Base-by-base conservation (phyloP, 2,888 invertebrate species). In the Drosophila nigricruria region DNA sequence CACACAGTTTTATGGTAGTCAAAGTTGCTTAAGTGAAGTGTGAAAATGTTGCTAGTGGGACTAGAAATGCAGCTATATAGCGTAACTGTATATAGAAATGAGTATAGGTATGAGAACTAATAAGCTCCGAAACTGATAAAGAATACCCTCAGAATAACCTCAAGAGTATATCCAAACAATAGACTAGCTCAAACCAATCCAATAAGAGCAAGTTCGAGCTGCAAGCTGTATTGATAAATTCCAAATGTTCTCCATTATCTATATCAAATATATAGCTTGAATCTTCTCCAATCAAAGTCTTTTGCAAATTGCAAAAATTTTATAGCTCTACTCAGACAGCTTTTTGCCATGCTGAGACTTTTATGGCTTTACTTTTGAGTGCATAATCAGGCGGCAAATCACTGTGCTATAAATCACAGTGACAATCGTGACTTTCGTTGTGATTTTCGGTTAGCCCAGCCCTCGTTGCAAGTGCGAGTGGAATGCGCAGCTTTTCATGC, bases 401-500 rank as follows among this genome's bases (percentile, higher is more conserved):
- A 78, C 79, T 27, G 42, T 10, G 67, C 63, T 43, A 77, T 87
- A 87, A 87, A 81, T 82, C 76, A 73, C 87, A 54, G 82, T 83
- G 81, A 82, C 87, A 83, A 83, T 50, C 61, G 67, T 49, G 49
- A 36, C 71, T 60, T 36, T 43, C 14, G 34, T 56, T 30, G 77
- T 74, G 79, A 77, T 74, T 77, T 77, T 42, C 27, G n/a, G 50
- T 25, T 52, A 23, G 75, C 54, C 60, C 70, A 77, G 42, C 79
- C 79, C 79, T 79, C 54, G 43, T 58, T 12, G 68, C 53, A 52
- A 32, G 53, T 71, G 63, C 57, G 58, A 54, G 45, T 61, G 79
- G 76, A 72, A 78, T 76, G 75, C 59, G 60, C 69, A 78, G 78
- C 84, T 81, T 85, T 85, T 88, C 89, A 84, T 89, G 88, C 88